phyloP scores from a whole-genome alignment of 2,888 invertebrate species.

The Tortrix viridana region DNA sequence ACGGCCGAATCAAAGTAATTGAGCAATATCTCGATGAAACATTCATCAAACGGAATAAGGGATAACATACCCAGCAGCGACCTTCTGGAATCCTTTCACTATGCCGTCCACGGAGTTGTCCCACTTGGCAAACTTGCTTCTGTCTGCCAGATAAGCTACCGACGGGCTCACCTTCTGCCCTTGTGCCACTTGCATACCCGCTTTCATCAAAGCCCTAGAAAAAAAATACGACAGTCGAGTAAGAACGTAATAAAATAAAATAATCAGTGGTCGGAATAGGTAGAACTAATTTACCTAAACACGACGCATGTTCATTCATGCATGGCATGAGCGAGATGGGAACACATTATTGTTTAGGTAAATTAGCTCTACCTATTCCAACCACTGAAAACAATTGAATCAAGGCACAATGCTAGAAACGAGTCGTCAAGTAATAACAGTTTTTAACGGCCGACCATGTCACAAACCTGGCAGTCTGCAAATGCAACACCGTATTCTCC shows the following conservation, averaged over 20 bases:
- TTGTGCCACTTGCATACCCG: conserved; percentile 86
- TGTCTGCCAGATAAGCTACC: conserved; percentile 73
- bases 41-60: not conserved
- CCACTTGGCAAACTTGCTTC: conserved; percentile 53
- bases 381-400: too few species aligned
- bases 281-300: too few species aligned
- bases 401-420: too few species aligned
- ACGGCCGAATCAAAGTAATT: too few species aligned
- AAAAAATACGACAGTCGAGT: too few species aligned
- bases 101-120: conserved; percentile 80
- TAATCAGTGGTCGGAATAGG: too few species aligned
- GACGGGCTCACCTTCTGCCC: conserved; percentile 86
- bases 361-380: too few species aligned
- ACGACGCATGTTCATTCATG: too few species aligned
- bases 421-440: not conserved
- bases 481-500: conserved; percentile 95
- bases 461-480: conserved; percentile 92
- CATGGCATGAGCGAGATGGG: too few species aligned
- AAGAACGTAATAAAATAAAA: too few species aligned
- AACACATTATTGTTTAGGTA: too few species aligned
- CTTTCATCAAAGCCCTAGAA: conserved; percentile 89
- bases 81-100: conserved; percentile 82
- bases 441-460: not conserved
- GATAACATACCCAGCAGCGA: conserved; percentile 83
- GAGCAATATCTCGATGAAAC: too few species aligned